These are phyloP conservation scores for Scelioninae gen. 1 DNA, from an alignment of 2,888 invertebrate genomes.

Conservation along the genomic window DNA sequence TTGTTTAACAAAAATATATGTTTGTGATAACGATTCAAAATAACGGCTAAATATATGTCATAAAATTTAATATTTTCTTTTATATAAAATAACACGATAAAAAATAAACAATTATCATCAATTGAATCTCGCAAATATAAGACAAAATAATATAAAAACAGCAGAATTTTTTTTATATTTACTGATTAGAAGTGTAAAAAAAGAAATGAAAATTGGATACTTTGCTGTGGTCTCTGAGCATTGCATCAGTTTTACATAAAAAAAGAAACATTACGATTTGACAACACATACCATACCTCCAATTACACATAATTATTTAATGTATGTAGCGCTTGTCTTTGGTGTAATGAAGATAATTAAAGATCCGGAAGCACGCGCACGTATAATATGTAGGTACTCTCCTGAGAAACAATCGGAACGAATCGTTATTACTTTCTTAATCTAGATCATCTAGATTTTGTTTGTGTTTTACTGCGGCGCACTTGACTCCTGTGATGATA, in stretches of 20 bases:
- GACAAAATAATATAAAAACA: too few species aligned
- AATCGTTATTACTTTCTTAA: slow-evolving; percentile 65
- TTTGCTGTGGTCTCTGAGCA: background rate
- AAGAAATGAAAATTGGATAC: too few species aligned
- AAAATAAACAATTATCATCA: too few species aligned
- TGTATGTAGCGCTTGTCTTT: slow-evolving; percentile 27
- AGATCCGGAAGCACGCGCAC: slow-evolving; percentile 60
- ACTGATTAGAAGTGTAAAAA: too few species aligned
- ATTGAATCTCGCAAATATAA: too few species aligned
- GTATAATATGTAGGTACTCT: slow-evolving; percentile 62
- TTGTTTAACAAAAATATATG: too few species aligned
- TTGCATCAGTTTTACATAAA: background rate
- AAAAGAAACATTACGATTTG: slow-evolving; percentile 15
- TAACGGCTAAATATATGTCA: too few species aligned
- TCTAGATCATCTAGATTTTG: slow-evolving; percentile 70
- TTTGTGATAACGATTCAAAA: too few species aligned
- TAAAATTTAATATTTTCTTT: too few species aligned
- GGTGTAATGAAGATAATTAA: slow-evolving; percentile 57
- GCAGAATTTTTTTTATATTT: too few species aligned
- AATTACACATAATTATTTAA: slow-evolving; percentile 55
- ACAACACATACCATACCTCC: slow-evolving; percentile 14
- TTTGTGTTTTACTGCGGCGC: slow-evolving; percentile 38
- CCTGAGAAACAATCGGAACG: slow-evolving; percentile 64
- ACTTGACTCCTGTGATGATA: slow-evolving; percentile 44
- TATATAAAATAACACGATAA: too few species aligned